Base-by-base conservation (phyloP, 2,888 invertebrate genomes). In the Kuschelorhynchus macadamiae region DNA sequence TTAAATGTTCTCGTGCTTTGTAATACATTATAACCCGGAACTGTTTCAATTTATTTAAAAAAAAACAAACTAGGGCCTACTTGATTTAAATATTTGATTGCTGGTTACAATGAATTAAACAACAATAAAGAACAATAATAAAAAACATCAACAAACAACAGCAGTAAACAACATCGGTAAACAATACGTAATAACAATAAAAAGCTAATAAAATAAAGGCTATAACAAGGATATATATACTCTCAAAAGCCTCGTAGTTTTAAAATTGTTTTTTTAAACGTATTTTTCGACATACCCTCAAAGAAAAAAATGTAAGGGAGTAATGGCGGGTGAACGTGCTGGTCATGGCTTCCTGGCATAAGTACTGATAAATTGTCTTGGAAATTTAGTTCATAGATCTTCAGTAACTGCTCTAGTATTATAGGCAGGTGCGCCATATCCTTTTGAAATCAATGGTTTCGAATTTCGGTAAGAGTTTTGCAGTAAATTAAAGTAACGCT, bases 251-350 rank as follows among this genome's bases (percentile, higher is more conserved):
- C n/a, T 36, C 11, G 36, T 11, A 12, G 11, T 11, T 36, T 39
- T 12, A 3, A 39, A 39, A 12, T 39, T 39, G 12, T 39, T n/a
- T 39, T 39, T 39, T 1, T 39, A 39, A 3, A 39, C 12, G 12
- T 39, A 39, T n/a, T 39, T 39, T 39, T 39, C 7, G 4, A 39
- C 12, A 39, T 39, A 39, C 8, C 39, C 39, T 12, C 39, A 39
- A 39, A 39, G 12, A 11, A 39, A 39, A 12, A 39, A n/a, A n/a
- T 39, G 14, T 8, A 39, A 16, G 14, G 39, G 39, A 14, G 39
- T 39, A 3, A 39, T 39, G 16, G 12, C 39, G 2, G 39, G 7
- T 2, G 12, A 39, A 39, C 39, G 39, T 12, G 39, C 8, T 39
- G 39, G 39, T 1, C 39, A 39, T 16, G 1, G 9, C 12, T 1